Evolutionary conservation across 2,888 invertebrate species (phyloP).

Genomic region (Lepidocyrtoides sp.): DNA sequence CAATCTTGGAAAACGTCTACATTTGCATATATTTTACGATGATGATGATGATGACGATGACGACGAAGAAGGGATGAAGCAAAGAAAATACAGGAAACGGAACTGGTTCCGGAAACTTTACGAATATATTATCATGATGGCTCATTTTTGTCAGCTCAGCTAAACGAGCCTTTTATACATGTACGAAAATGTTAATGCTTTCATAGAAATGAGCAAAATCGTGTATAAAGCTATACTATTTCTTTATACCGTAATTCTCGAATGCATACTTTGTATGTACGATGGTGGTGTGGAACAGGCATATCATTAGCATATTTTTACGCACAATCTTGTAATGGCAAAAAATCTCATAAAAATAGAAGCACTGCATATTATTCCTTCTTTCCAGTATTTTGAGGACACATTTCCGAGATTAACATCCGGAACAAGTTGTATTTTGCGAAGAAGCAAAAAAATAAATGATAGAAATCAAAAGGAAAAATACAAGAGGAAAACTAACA

Average conservation of each 20-base stretch:
- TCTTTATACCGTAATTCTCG: too few species aligned
- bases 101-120: constrained; percentile 12
- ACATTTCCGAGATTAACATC: background rate
- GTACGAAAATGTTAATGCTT: background rate
- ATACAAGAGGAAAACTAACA: background rate
- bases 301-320: background rate
- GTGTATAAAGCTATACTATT: too few species aligned
- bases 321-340: background rate
- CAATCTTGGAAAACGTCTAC: background rate
- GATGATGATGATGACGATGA: too few species aligned
- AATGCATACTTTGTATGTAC: too few species aligned
- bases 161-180: background rate
- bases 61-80: background rate
- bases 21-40: constrained; percentile 4
- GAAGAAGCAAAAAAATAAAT: background rate
- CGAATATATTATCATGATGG: background rate
- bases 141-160: background rate
- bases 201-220: background rate
- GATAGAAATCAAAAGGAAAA: background rate
- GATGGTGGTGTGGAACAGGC: background rate
- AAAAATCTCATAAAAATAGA: background rate
- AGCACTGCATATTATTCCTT: background rate
- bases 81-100: background rate
- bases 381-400: background rate
- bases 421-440: background rate